Percentiles rank a stretch among this genome's conserved stretches.
Evolutionary conservation across 2,113 vertebrate genomes (phyloP).

Genomic region (Candoia aspera): DNA sequence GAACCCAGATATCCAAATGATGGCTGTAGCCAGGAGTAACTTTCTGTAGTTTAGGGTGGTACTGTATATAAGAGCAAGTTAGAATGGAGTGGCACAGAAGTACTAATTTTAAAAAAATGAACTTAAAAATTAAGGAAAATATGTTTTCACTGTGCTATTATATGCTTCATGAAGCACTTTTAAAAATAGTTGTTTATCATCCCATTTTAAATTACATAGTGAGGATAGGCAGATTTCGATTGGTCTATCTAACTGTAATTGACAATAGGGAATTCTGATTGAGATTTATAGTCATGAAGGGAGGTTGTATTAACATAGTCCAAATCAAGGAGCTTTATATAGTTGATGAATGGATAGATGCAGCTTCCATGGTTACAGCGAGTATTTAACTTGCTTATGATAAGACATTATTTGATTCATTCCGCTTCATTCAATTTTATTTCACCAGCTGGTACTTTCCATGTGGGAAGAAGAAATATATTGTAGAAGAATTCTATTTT

Average conservation of each 20-base stretch:
- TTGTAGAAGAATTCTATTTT: constrained; percentile 36
- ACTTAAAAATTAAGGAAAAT: background rate
- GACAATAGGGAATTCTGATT: background rate
- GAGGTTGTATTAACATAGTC: background rate
- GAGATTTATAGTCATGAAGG: background rate
- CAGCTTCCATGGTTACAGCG: background rate
- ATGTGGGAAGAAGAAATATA: background rate
- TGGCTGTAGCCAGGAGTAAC: background rate
- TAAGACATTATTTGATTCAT: background rate
- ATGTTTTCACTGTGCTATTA: constrained; percentile 27
- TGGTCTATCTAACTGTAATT: background rate
- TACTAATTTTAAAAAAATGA: constrained; percentile 25
- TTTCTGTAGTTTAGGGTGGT: background rate
- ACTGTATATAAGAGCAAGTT: background rate
- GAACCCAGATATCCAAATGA: background rate
- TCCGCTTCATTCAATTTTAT: background rate
- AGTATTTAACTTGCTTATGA: accelerated
- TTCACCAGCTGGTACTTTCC: constrained; percentile 6
- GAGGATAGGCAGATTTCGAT: background rate
- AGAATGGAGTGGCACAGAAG: background rate
- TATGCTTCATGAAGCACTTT: constrained; percentile 31
- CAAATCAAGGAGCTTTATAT: background rate
- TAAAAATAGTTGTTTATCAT: background rate
- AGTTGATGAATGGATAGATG: background rate
- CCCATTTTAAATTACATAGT: background rate